Percentiles rank a stretch among this genome's conserved stretches.
Conservation (phyloP, 2,888 invertebrate genomes). For the Drosophila barbarae region DNA sequence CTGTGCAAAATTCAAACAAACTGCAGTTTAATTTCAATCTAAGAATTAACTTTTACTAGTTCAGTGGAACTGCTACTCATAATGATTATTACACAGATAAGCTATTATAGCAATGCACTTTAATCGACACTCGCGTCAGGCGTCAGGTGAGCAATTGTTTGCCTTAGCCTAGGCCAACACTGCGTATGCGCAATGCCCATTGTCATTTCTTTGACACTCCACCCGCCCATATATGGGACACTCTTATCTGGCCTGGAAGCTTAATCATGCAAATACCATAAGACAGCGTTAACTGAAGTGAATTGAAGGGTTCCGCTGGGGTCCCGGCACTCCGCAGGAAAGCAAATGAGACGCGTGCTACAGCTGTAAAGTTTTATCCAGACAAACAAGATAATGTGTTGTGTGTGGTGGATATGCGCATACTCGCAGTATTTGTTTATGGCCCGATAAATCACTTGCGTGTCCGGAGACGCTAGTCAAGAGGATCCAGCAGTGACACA, state of each 20-base stretch:
- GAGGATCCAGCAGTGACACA: conserved; percentile 64
- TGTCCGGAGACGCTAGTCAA: conserved; percentile 53
- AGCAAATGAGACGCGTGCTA: conserved; percentile 24
- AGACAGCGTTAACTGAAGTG: conserved; percentile 6
- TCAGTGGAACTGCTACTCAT: neutral
- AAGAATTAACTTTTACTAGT: neutral
- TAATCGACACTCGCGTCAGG: conserved; percentile 7
- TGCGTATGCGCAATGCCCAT: conserved; percentile 55
- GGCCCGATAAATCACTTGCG: conserved; percentile 58
- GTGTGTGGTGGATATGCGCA: conserved; percentile 2
- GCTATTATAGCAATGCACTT: conserved; percentile 6
- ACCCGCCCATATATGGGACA: neutral
- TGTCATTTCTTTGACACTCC: conserved; percentile 8
- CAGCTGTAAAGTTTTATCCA: conserved; percentile 16
- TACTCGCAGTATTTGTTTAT: conserved; percentile 36
- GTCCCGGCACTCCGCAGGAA: neutral
- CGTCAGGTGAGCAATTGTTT: conserved; percentile 36
- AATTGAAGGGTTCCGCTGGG: conserved; percentile 19
- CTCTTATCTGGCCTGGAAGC: conserved; percentile 14
- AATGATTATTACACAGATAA: conserved; percentile 8
- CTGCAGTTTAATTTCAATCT: neutral
- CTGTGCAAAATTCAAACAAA: neutral
- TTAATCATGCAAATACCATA: conserved; percentile 29
- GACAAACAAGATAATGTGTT: conserved; percentile 32
- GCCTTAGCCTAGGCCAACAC: conserved; percentile 29